Evolutionary conservation across 2,797 vertebrate genomes (phyloP), one percentile per base, ranked within the genome.

Genomic region (Alca torda): DNA sequence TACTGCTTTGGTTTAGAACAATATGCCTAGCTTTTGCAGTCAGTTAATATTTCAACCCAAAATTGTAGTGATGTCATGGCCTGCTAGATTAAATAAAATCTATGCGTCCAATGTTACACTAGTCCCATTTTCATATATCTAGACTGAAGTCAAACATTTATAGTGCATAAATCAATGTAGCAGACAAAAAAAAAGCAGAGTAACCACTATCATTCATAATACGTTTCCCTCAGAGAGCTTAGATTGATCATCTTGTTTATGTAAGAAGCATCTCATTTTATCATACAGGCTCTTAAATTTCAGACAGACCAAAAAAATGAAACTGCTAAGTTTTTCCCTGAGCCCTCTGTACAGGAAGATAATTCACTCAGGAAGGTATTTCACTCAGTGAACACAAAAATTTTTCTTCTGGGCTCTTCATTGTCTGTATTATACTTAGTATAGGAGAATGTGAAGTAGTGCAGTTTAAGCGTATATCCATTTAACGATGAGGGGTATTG

Each of bases 241-340:
- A 81, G 61, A 91, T 56, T 89, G 74, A 96, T 95, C 37, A 78
- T 75, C 51, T 65, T 95, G 77, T 90, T 95, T 92, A 92, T 51
- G n/a, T 69, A 79, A 5, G 10, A 79, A 84, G 28, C n/a, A 73
- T 51, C 64, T 89, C 41, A 57, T 95, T 94, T 86, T 84, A 87
- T 84, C 65, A 79, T 37, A 69, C 31, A 72, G 12, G 8, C 33
- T 86, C 63, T 89, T 90, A 84, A 92, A 92, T 87, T 94, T 90
- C 78, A 94, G 74, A 73, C n/a, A 95, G 70, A 65, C 5, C 6
- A 54, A 51, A 88, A 87, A 72, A 61, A 87, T 11, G 11, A 68
- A 68, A n/a, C 20, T 33, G 8, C 10, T 23, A 77, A 51, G 6
- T 60, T 76, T 65, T 61, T 70, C 23, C 60, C 33, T 4, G 2